A percentile compares a stretch with the other conserved stretches of the same genome.
Evolutionary conservation across 1,140 invertebrate genomes (phyloP).

Genomic region (Zaprionus inermis): DNA sequence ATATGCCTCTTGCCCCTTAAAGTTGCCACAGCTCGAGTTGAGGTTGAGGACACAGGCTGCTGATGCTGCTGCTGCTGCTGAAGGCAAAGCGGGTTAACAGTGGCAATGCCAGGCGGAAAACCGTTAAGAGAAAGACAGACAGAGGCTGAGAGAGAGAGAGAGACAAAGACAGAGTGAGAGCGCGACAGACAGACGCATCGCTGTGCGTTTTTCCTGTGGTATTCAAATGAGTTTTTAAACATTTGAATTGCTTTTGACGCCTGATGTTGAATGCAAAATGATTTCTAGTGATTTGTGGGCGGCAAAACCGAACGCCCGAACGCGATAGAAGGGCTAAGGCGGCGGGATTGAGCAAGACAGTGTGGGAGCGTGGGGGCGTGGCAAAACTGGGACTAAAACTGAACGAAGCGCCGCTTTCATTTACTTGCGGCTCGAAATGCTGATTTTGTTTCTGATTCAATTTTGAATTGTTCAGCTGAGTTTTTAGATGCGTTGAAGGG

Average conservation of each 20-base stretch:
- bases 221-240: conserved; percentile 70
- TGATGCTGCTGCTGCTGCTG: neutral
- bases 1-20: conserved; percentile 12
- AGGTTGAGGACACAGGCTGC: conserved; percentile 24
- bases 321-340: neutral
- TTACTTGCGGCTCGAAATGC: conserved; percentile 61
- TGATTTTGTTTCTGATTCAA: conserved; percentile 66
- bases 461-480: conserved; percentile 64
- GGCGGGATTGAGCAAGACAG: no score
- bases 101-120: conserved; percentile 1
- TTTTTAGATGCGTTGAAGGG: conserved; percentile 29
- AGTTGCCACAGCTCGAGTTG: neutral
- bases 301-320: conserved; percentile 8
- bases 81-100: conserved; percentile 4
- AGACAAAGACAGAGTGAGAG: conserved; percentile 8
- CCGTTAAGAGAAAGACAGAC: neutral
- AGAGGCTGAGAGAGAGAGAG: neutral
- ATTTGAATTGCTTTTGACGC: conserved; percentile 68
- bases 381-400: conserved; percentile 14
- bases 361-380: neutral
- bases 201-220: conserved; percentile 53
- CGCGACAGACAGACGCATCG: conserved; percentile 30
- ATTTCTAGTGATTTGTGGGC: conserved; percentile 60
- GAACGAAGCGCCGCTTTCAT: conserved; percentile 40
- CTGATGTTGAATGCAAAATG: conserved; percentile 67